Evolutionary conservation across 2,888 invertebrate genomes (phyloP).

Genomic region (Coecobrya sp.): DNA sequence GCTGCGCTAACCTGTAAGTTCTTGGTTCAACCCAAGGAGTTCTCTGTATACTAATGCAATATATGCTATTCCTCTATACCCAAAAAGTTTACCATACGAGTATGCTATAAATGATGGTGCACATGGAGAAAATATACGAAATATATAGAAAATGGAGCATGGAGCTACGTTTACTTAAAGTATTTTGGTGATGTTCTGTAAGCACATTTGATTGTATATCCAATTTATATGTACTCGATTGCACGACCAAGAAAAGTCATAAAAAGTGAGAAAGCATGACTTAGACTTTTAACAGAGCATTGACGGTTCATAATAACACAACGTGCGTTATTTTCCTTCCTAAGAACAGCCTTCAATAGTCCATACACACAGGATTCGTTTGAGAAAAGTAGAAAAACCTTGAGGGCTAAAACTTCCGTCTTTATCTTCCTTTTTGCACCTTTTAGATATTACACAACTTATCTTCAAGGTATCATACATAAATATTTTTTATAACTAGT

Average conservation of each 20-base stretch:
- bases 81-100: too few relatives aligned
- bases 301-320: conserved; percentile 50
- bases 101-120: neutral
- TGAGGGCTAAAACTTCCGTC: conserved; percentile 52
- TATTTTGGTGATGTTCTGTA: too few relatives aligned
- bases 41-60: too few relatives aligned
- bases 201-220: neutral
- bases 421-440: conserved; percentile 46
- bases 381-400: conserved; percentile 34
- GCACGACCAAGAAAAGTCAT: conserved; percentile 59
- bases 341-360: neutral
- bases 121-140: too few relatives aligned
- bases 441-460: neutral
- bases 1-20: too few relatives aligned
- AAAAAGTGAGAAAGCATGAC: conserved; percentile 49
- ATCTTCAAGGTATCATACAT: neutral
- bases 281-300: conserved; percentile 57
- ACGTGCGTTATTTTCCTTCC: conserved; percentile 8
- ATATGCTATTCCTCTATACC: too few relatives aligned
- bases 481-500: neutral
- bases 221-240: too few relatives aligned
- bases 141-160: too few relatives aligned
- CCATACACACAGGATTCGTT: neutral
- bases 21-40: too few relatives aligned
- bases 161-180: too few relatives aligned